Conservation (phyloP, 2,113 vertebrate genomes). For the Epinephelus lanceolatus region DNA sequence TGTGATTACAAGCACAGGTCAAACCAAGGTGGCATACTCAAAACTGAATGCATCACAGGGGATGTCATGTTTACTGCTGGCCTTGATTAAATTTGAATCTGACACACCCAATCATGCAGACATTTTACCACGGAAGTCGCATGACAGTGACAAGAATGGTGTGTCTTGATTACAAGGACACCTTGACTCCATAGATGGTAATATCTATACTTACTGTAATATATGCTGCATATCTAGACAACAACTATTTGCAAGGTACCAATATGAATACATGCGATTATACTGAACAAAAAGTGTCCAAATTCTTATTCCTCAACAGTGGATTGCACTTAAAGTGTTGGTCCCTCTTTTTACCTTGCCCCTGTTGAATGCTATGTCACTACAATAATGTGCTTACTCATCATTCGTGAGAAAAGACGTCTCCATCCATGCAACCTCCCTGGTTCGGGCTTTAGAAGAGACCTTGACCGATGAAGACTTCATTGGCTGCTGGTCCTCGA, state of each 20-base stretch:
- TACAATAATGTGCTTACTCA: slow-evolving; percentile 64
- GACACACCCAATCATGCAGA: not conserved
- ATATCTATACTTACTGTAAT: not conserved
- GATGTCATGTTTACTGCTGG: not conserved
- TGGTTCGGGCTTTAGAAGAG: not conserved
- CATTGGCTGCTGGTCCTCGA: slow-evolving; percentile 1
- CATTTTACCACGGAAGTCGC: not conserved
- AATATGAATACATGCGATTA: too few relatives aligned
- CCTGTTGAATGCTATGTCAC: not conserved
- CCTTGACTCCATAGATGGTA: not conserved
- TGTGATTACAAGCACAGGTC: not conserved
- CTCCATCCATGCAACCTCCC: slow-evolving; percentile 62
- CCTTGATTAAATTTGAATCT: not conserved
- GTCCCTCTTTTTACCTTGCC: slow-evolving; percentile 3
- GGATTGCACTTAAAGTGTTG: too few relatives aligned
- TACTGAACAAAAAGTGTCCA: too few relatives aligned
- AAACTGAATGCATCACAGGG: not conserved
- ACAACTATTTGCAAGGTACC: too few relatives aligned
- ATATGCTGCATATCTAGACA: not conserved
- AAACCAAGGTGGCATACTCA: not conserved
- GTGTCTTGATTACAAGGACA: not conserved
- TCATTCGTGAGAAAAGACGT: slow-evolving; percentile 75
- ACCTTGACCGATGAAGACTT: slow-evolving; percentile 10
- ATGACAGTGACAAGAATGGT: not conserved
- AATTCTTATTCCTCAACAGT: too few relatives aligned